phyloP scores from a whole-genome alignment of 2,797 vertebrate species.

The Discoglossus pictus region DNA sequence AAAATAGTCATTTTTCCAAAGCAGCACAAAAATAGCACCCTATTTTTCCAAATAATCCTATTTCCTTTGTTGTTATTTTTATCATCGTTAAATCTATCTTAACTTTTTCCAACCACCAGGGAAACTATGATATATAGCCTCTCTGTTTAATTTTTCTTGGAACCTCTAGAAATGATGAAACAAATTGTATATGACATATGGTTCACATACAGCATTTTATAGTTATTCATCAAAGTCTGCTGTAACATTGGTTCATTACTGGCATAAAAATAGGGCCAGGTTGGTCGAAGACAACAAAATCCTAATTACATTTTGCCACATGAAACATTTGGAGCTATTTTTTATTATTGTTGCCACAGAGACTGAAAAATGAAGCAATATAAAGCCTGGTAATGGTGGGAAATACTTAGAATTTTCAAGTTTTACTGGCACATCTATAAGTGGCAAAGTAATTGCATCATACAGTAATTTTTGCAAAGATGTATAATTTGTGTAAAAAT shows the following conservation, averaged over 20 bases:
- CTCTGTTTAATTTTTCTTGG: slow-evolving; percentile 43
- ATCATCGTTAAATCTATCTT: slow-evolving; percentile 35
- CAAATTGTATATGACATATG: slow-evolving; percentile 44
- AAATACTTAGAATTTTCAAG: slow-evolving; percentile 12
- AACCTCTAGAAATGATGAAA: slow-evolving; percentile 47
- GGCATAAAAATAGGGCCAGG: slow-evolving; percentile 37
- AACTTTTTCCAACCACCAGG: slow-evolving; percentile 31
- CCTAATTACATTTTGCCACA: slow-evolving; percentile 18
- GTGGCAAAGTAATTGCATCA: not conserved
- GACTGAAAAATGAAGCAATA: slow-evolving; percentile 26
- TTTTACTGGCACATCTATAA: slow-evolving; percentile 13
- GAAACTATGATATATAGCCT: slow-evolving; percentile 46
- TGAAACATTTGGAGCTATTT: slow-evolving; percentile 26
- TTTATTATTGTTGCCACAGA: slow-evolving; percentile 16
- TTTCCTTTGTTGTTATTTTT: slow-evolving; percentile 4
- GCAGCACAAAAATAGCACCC: too few relatives aligned
- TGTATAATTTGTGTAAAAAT: not conserved
- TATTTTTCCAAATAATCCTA: not conserved
- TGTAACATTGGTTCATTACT: slow-evolving; percentile 46
- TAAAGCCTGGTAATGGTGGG: slow-evolving; percentile 15
- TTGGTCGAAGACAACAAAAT: slow-evolving; percentile 40
- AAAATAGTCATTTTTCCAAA: too few relatives aligned
- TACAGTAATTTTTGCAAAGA: not conserved
- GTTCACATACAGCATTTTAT: slow-evolving; percentile 39
- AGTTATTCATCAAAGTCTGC: slow-evolving; percentile 48